Percentiles rank a stretch among this genome's conserved stretches.
Conservation (phyloP, 2,888 invertebrate species). For the Raillietiella orientalis region DNA sequence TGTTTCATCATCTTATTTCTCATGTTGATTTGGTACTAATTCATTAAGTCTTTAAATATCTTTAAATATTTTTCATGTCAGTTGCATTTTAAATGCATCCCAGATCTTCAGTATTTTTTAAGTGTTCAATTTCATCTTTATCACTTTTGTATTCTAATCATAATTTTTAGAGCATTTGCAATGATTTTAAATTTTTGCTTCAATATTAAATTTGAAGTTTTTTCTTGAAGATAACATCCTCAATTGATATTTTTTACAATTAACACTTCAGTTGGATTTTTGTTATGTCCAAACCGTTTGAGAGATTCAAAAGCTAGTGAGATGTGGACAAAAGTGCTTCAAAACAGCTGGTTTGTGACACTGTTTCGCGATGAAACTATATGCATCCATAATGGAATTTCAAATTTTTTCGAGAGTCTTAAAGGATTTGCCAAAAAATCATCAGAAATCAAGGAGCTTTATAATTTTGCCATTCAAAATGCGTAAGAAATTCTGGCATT, state of each 20-base stretch:
- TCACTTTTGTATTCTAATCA: constrained; percentile 7
- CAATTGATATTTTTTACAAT: neutral
- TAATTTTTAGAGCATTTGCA: no score
- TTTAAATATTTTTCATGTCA: no score
- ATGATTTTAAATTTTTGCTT: no score
- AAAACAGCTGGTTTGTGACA: constrained; percentile 74
- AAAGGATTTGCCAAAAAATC: constrained; percentile 78
- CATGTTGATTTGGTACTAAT: no score
- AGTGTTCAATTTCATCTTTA: constrained; percentile 1
- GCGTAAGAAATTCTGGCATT: constrained; percentile 22
- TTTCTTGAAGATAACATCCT: no score
- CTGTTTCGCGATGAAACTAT: constrained; percentile 91
- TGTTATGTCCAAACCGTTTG: constrained; percentile 59
- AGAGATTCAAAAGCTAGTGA: constrained; percentile 37
- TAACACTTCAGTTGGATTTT: constrained; percentile 44
- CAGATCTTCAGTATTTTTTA: constrained; percentile 4
- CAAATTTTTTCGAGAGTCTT: constrained; percentile 66
- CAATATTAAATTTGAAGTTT: constrained; percentile 1
- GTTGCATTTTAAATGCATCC: no score
- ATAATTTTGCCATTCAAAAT: constrained; percentile 58
- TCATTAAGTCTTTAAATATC: no score
- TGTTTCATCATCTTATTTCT: no score
- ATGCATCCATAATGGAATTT: constrained; percentile 73
- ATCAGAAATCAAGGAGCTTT: constrained; percentile 83
- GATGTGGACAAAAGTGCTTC: constrained; percentile 23